phyloP scores from a whole-genome alignment of 2,113 vertebrate genomes.

The Phaethornis superciliosus region DNA sequence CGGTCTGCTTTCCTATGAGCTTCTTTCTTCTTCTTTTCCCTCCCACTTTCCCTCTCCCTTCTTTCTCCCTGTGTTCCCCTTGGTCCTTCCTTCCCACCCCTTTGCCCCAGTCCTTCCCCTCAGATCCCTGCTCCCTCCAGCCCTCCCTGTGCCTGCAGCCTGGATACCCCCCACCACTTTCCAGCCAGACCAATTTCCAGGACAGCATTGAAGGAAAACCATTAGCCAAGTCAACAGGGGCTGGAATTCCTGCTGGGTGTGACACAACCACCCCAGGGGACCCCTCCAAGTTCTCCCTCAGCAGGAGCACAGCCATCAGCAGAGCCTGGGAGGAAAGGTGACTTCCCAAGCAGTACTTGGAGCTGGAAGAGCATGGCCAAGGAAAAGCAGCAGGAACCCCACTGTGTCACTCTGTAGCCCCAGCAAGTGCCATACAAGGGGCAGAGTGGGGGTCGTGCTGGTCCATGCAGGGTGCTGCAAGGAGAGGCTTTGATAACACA shows the following conservation, averaged over 20 bases:
- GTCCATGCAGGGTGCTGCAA: rapidly evolving
- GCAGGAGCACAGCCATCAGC: background rate
- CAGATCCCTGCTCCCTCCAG: background rate
- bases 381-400: background rate
- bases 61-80: background rate
- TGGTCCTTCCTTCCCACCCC: background rate
- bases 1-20: background rate
- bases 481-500: background rate
- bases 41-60: background rate
- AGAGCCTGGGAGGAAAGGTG: background rate
- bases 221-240: background rate
- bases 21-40: background rate
- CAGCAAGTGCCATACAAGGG: background rate
- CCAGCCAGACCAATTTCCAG: background rate
- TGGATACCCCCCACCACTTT: background rate
- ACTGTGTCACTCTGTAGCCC: background rate
- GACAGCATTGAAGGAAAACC: background rate
- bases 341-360: background rate
- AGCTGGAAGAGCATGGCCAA: background rate
- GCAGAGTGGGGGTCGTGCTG: rapidly evolving
- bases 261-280: rapidly evolving
- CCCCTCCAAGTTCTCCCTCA: rapidly evolving
- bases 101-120: background rate
- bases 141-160: background rate
- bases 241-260: rapidly evolving